Conservation (phyloP, 1,140 invertebrate genomes). For the Anoplolepis gracilipes region DNA sequence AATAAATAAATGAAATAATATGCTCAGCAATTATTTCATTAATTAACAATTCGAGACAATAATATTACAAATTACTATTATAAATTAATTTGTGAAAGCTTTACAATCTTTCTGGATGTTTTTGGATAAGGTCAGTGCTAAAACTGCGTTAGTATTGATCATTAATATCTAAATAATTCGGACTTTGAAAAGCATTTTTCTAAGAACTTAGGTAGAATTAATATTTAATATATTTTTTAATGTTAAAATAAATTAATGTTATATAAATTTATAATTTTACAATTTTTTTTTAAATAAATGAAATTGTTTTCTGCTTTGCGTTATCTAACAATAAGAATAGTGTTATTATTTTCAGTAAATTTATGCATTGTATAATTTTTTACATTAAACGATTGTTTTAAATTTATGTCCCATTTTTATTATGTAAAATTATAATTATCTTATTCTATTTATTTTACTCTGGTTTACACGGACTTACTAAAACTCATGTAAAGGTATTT, state of each 20-base stretch:
- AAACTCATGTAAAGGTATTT: not conserved
- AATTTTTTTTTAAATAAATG: no score
- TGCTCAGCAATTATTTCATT: not conserved
- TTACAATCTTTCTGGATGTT: not conserved
- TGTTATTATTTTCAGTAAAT: slow-evolving; percentile 6
- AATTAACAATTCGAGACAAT: not conserved
- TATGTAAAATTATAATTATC: not conserved
- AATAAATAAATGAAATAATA: no score
- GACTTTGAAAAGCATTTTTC: not conserved
- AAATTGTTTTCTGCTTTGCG: not conserved
- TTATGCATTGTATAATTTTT: not conserved
- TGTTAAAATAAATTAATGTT: no score
- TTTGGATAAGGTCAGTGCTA: no score
- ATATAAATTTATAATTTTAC: no score
- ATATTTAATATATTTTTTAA: not conserved
- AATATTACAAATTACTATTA: not conserved
- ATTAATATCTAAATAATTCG: not conserved
- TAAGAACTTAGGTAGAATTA: not conserved
- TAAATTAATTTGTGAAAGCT: not conserved
- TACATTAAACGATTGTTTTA: not conserved
- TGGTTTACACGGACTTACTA: not conserved
- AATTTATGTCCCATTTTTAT: not conserved
- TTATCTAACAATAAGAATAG: not conserved
- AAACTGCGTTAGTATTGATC: not conserved
- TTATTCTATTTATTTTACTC: slow-evolving; percentile 5